phyloP scores from a whole-genome alignment of 2,888 invertebrate species.

The Eupithecia dodoneata region DNA sequence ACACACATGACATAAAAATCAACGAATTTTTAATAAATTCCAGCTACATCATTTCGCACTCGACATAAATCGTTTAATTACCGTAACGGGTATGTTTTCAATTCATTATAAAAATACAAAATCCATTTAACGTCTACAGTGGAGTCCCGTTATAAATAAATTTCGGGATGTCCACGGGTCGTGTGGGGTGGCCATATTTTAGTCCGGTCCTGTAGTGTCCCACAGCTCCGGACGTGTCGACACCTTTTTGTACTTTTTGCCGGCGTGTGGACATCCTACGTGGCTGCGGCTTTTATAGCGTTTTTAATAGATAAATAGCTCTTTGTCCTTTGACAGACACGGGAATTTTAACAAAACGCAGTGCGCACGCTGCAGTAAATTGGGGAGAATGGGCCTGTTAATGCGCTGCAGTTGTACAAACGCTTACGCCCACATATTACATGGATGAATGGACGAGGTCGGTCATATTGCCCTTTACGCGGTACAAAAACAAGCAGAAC shows the following conservation, averaged over 20 bases:
- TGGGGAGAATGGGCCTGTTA: slow-evolving; percentile 39
- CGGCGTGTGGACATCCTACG: slow-evolving; percentile 57
- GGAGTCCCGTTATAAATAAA: slow-evolving; percentile 62
- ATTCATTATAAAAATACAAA: slow-evolving; percentile 60
- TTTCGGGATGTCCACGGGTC: slow-evolving; percentile 56
- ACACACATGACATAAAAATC: slow-evolving; percentile 19
- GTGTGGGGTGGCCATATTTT: slow-evolving; percentile 64
- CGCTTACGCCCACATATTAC: slow-evolving; percentile 23
- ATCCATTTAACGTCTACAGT: slow-evolving; percentile 54
- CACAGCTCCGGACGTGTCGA: slow-evolving; percentile 57
- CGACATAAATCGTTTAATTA: slow-evolving; percentile 48
- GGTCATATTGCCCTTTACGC: slow-evolving; percentile 15
- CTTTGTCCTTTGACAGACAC: slow-evolving; percentile 56
- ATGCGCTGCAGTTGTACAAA: slow-evolving; percentile 22
- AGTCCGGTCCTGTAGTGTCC: slow-evolving; percentile 51
- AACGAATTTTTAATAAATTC: slow-evolving; percentile 20
- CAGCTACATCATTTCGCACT: slow-evolving; percentile 35
- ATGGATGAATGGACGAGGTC: slow-evolving; percentile 23
- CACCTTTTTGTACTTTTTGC: slow-evolving; percentile 61
- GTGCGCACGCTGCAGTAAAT: slow-evolving; percentile 46
- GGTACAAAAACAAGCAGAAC: background rate
- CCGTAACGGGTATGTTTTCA: slow-evolving; percentile 48
- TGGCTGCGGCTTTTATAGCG: slow-evolving; percentile 58
- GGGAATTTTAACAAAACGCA: slow-evolving; percentile 53
- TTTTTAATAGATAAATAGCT: slow-evolving; percentile 65